Conservation (phyloP, 2,888 invertebrate genomes). For the Hyposoter dolosus region DNA sequence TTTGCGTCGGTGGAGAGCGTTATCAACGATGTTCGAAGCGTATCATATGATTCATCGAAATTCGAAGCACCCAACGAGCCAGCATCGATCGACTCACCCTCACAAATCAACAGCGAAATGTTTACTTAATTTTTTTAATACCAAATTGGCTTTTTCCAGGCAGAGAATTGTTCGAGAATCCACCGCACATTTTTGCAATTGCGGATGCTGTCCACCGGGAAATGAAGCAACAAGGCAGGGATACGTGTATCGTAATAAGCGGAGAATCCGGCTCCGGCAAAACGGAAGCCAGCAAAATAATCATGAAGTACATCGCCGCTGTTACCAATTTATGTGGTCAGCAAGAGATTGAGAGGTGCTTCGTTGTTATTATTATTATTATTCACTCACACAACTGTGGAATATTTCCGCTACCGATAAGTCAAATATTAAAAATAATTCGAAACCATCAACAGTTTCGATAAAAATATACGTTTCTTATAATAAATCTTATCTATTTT, state of each 20-base stretch:
- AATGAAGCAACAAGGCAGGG: slow-evolving; percentile 95
- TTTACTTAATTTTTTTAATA: background rate
- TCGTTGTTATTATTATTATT: slow-evolving; percentile 33
- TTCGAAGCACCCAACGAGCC: background rate
- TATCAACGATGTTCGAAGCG: slow-evolving; percentile 44
- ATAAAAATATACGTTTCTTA: background rate
- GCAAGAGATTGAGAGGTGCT: slow-evolving; percentile 97
- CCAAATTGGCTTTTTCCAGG: slow-evolving; percentile 85
- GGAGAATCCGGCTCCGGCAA: slow-evolving; percentile 99
- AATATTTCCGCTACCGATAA: slow-evolving; percentile 10
- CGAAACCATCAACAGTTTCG: background rate
- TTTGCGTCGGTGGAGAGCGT: slow-evolving; percentile 13
- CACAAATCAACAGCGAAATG: background rate
- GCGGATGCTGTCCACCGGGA: slow-evolving; percentile 98
- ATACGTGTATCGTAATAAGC: slow-evolving; percentile 99
- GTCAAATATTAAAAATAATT: background rate
- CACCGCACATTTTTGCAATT: slow-evolving; percentile 99
- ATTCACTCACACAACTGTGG: background rate
- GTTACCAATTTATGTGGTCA: slow-evolving; percentile 97
- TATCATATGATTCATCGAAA: slow-evolving; percentile 49
- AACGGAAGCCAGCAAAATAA: slow-evolving; percentile 99
- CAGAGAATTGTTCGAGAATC: slow-evolving; percentile 97
- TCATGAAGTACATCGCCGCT: slow-evolving; percentile 99
- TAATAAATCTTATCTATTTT: background rate
- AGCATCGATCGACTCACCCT: background rate